Evolutionary conservation across 2,888 invertebrate species (phyloP), one percentile per base, ranked within the genome.

Genomic region (Nomada hirtipes): DNA sequence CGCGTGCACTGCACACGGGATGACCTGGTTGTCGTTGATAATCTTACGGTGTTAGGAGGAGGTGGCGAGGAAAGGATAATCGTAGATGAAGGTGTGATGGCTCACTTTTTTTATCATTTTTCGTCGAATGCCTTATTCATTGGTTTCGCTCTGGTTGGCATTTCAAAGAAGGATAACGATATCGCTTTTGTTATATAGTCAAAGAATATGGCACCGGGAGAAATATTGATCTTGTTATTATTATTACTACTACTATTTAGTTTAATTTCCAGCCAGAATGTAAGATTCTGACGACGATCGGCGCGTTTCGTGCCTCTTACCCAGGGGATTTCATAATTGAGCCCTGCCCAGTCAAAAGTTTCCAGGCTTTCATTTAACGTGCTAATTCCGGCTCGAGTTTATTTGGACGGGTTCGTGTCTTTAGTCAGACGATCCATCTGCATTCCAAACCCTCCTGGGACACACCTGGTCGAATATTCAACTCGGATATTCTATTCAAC

Each of bases 311-410:
- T 36, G 60, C 57, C 59, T 55, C 42, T 13, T 0, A 4, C 20
- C 20, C 26, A 2, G 10, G 23, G 13, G 15, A 13, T 15, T 15
- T 18, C 47, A 20, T 29, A 75, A 75, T 78, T 68, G 61, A 20
- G 47, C 55, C 50, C 11, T 0, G 23, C 10, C 10, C 29, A 50
- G 26, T 18, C 76, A 60, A 68, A 65, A 71, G 42, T 64, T 69
- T 79, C 75, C 65, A 4, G 36, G 68, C 50, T 79, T 84, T 85
- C 76, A 79, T 81, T 84, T 86, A 85, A 74, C 79, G 86, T 86
- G 85, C 77, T 84, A 86, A 86, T 86, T 82, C 64, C 61, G 60
- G 47, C 20, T 15, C 71, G 47, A 59, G 61, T 26, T 77, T 76
- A 82, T 74, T 86, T 86, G 77, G 77, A 61, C 60, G 52, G 61